phyloP scores from a whole-genome alignment of 1,140 invertebrate genomes.

The Cotesia chilonis region DNA sequence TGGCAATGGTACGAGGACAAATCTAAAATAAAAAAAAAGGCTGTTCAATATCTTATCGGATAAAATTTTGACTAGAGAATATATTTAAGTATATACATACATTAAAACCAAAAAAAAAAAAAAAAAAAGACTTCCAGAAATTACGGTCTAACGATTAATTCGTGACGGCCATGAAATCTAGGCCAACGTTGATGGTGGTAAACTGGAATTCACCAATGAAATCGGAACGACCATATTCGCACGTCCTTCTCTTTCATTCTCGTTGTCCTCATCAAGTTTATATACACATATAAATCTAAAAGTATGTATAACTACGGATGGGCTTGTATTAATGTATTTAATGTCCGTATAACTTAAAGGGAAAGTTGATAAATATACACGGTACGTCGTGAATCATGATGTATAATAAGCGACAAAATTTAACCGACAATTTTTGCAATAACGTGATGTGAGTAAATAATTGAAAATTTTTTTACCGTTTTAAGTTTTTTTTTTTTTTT shows the following conservation, averaged over 20 bases:
- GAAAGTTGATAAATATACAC: conserved; percentile 27
- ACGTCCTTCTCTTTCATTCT: conserved; percentile 28
- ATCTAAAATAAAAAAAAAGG: neutral
- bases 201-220: conserved; percentile 30
- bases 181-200: conserved; percentile 26
- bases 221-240: conserved; percentile 25
- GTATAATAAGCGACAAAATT: conserved; percentile 5
- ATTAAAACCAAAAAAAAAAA: conserved; percentile 1
- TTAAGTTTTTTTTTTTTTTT: too few relatives aligned
- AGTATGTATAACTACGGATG: neutral
- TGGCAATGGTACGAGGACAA: neutral
- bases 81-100: neutral
- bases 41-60: conserved; percentile 10
- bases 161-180: conserved; percentile 25
- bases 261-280: conserved; percentile 2
- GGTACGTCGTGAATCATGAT: conserved; percentile 9
- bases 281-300: too few relatives aligned
- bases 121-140: conserved; percentile 8
- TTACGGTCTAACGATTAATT: conserved; percentile 11
- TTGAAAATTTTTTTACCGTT: neutral
- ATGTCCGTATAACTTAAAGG: neutral
- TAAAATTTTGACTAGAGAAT: conserved; percentile 1
- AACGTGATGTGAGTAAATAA: conserved; percentile 1
- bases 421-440: conserved; percentile 21
- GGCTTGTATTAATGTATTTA: neutral